Evolutionary conservation across 2,797 vertebrate genomes (phyloP), one percentile per base, ranked within the genome.

Genomic region (Alcedo atthis): DNA sequence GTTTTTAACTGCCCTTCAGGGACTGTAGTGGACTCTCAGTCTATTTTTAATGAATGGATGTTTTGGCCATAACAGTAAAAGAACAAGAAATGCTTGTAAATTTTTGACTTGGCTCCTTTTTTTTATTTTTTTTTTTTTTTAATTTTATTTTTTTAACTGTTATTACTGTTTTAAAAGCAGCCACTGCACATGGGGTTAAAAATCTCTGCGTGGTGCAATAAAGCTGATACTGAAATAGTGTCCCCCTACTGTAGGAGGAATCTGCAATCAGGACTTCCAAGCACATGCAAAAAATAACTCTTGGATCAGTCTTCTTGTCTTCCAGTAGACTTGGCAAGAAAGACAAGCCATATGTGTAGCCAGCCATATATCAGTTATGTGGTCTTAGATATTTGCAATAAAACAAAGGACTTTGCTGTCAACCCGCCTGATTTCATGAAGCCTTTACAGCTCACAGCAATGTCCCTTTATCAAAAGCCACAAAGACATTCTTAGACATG

Each of bases 261-360:
- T 94, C 78, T 84, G 85, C 83, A 93, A 94, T 88, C 85, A 90
- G 89, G 92, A 94, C 91, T 96, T 96, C 81, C 89, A 96, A 95
- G 91, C 94, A 96, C 83, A 93, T 93, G 91, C 78, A 35, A 91
- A 95, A 96, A 96, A 96, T 96, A 96, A 87, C 92, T 95, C 94
- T 96, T 95, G 95, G 95, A 95, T 91, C 89, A 80, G 61, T 55
- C 85, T 74, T 92, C 89, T 94, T 84, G 91, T 94, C 95, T 96
- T 96, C 94, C 95, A 96, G 91, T 96, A 94, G 92, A 96, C 83
- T 92, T 96, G 95, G 96, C 96, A 96, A 96, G 89, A 90, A 93
- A 93, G 91, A 68, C 71, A 92, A 95, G 78, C 96, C 96, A 96
- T 94, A 95, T 95, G 94, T 94, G 94, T 94, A 96, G 49, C 83